A percentile compares a stretch with the other conserved stretches of the same genome.
phyloP scores from a whole-genome alignment of 2,113 vertebrate species.

The Larimichthys crocea region DNA sequence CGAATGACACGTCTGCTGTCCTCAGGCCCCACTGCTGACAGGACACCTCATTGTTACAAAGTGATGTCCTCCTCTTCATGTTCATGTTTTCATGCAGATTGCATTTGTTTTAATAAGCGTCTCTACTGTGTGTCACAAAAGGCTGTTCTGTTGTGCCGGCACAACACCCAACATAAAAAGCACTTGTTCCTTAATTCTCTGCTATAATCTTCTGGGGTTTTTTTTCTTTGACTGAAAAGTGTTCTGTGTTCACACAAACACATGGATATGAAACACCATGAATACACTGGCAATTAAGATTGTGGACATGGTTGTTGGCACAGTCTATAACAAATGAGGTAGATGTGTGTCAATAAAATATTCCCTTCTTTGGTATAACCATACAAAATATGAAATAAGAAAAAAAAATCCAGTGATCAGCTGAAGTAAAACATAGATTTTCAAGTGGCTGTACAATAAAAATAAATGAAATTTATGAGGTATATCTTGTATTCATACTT shows the following conservation, averaged over 20 bases:
- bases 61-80: neutral
- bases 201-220: slow-evolving; percentile 21
- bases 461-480: slow-evolving; percentile 80
- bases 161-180: slow-evolving; percentile 52
- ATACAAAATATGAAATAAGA: slow-evolving; percentile 72
- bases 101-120: neutral
- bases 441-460: slow-evolving; percentile 78
- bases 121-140: slow-evolving; percentile 9
- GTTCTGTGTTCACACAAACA: slow-evolving; percentile 57
- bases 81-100: slow-evolving; percentile 8
- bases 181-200: slow-evolving; percentile 48
- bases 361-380: slow-evolving; percentile 85
- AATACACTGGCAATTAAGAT: slow-evolving; percentile 64
- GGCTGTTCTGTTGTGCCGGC: slow-evolving; percentile 34
- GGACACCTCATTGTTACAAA: neutral
- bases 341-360: slow-evolving; percentile 83
- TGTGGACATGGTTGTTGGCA: slow-evolving; percentile 78
- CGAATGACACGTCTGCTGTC: neutral
- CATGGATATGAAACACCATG: slow-evolving; percentile 54
- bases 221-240: slow-evolving; percentile 38
- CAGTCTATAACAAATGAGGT: slow-evolving; percentile 87
- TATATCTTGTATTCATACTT: slow-evolving; percentile 80
- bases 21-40: neutral
- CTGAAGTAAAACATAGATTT: slow-evolving; percentile 75
- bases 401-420: slow-evolving; percentile 75